Evolutionary conservation across 2,888 invertebrate genomes (phyloP).

Genomic region (Caradrina kadenii): DNA sequence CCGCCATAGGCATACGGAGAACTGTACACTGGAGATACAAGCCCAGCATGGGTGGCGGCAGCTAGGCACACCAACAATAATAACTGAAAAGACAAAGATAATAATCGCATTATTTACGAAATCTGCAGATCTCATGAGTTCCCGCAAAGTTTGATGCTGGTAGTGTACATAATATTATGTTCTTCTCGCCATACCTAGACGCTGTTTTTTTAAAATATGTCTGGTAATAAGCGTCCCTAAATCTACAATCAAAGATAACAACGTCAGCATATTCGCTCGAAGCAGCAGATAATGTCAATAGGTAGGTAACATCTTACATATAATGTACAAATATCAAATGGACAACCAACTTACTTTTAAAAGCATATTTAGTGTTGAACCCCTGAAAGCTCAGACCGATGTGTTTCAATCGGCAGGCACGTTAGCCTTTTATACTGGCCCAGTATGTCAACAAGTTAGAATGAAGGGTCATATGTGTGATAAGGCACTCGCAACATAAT

Average conservation of each 20-base stretch:
- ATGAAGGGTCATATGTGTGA: slow-evolving; percentile 74
- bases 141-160: background rate
- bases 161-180: too few species aligned
- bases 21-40: slow-evolving; percentile 80
- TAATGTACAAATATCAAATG: background rate
- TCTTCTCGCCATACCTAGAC: background rate
- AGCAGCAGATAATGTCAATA: background rate
- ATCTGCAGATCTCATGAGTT: background rate
- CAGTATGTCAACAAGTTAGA: slow-evolving; percentile 69
- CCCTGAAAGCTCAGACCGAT: slow-evolving; percentile 75
- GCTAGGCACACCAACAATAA: slow-evolving; percentile 75
- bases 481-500: slow-evolving; percentile 71
- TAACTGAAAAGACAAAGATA: slow-evolving; percentile 68
- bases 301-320: background rate
- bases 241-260: slow-evolving; percentile 10
- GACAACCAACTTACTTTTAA: slow-evolving; percentile 79
- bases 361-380: slow-evolving; percentile 79
- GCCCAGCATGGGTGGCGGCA: slow-evolving; percentile 74
- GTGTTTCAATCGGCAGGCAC: slow-evolving; percentile 68
- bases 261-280: background rate
- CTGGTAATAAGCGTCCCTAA: background rate
- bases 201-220: background rate
- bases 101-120: background rate
- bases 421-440: slow-evolving; percentile 81
- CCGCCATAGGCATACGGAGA: slow-evolving; percentile 78